Percentiles rank a stretch among this genome's conserved stretches.
phyloP scores from a whole-genome alignment of 2,888 invertebrate species.

The Torymus aiolomorphi region DNA sequence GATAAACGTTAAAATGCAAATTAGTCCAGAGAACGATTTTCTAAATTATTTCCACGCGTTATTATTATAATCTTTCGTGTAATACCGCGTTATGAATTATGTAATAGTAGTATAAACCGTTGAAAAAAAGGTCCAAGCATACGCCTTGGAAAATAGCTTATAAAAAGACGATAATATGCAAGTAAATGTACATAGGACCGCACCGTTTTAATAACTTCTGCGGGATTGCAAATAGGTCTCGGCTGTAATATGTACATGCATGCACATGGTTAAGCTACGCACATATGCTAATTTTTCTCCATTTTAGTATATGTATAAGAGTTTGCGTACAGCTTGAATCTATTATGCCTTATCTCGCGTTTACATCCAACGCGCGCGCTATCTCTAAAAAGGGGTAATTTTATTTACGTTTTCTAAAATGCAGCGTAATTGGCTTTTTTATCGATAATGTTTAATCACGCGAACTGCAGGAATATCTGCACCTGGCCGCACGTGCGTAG shows the following conservation, averaged over 20 bases:
- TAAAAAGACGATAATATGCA: slow-evolving; percentile 12
- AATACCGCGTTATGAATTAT: neutral
- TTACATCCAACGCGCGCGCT: slow-evolving; percentile 10
- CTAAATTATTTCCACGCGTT: too few species aligned
- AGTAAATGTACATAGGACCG: too few species aligned
- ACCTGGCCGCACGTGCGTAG: neutral
- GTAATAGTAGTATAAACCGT: neutral
- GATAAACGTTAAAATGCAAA: too few species aligned
- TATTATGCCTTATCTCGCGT: slow-evolving; percentile 29
- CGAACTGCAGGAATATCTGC: neutral
- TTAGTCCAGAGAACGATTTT: too few species aligned
- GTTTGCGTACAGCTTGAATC: slow-evolving; percentile 23
- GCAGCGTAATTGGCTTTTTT: slow-evolving; percentile 7
- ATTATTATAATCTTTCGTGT: too few species aligned
- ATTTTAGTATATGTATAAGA: slow-evolving; percentile 15
- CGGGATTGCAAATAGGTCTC: slow-evolving; percentile 7
- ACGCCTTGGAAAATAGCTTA: neutral
- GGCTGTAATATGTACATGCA: neutral
- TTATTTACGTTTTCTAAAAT: slow-evolving; percentile 25
- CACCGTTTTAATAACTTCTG: slow-evolving; percentile 30
- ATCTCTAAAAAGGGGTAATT: slow-evolving; percentile 7
- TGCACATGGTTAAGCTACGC: neutral
- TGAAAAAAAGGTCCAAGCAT: neutral
- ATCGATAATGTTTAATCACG: slow-evolving; percentile 18
- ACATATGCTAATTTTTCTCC: slow-evolving; percentile 31